Percentiles rank a stretch among this genome's conserved stretches.
phyloP scores from a whole-genome alignment of 2,797 vertebrate species.

The Chloroceryle amazona region DNA sequence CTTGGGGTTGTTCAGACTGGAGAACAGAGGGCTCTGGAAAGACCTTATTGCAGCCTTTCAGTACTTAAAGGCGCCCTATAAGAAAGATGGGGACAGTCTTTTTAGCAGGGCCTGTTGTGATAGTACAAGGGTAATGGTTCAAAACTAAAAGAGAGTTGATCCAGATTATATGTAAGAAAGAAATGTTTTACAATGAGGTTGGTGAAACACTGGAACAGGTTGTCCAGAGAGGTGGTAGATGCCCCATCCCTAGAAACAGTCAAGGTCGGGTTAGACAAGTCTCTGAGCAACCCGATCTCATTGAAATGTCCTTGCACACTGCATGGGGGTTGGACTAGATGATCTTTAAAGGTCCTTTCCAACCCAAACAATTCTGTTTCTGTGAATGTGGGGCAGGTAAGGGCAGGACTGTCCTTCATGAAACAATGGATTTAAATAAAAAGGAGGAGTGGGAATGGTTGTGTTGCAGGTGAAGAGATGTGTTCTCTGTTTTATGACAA shows the following conservation, averaged over 20 bases:
- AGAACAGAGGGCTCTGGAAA: not conserved
- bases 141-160: not conserved
- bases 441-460: not conserved
- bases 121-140: not conserved
- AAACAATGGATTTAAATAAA: not conserved
- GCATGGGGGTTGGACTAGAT: not conserved
- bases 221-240: not conserved
- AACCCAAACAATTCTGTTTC: not conserved
- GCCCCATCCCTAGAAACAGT: not conserved
- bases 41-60: not conserved
- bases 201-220: not conserved
- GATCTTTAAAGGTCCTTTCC: not conserved
- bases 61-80: not conserved
- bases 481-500: rapidly evolving
- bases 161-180: not conserved
- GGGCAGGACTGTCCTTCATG: not conserved
- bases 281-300: not conserved
- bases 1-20: not conserved
- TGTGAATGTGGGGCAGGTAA: not conserved
- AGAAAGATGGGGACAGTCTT: not conserved
- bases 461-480: not conserved
- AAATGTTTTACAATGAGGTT: not conserved
- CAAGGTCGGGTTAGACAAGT: not conserved
- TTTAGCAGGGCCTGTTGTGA: not conserved
- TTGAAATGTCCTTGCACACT: not conserved